Evolutionary conservation across 2,888 invertebrate species (phyloP).

Genomic region (Balanococcus diminutus): DNA sequence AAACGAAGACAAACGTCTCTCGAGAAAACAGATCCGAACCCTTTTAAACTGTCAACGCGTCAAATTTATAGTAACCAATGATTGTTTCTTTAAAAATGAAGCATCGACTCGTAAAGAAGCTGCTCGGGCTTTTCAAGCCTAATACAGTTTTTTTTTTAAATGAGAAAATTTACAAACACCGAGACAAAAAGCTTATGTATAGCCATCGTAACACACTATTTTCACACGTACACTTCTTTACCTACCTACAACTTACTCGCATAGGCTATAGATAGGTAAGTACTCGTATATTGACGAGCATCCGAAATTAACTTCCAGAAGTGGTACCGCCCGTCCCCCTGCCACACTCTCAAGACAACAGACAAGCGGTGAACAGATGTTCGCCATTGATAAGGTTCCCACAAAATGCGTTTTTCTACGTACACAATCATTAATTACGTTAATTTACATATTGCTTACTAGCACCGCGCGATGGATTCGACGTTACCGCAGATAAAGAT

Average conservation of each 20-base stretch:
- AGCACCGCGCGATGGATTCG: not conserved
- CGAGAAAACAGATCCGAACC: not conserved
- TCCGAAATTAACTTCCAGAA: not conserved
- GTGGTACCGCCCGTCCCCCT: not conserved
- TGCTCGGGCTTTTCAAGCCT: not conserved
- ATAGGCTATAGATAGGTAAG: too few species aligned
- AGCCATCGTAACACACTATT: not conserved
- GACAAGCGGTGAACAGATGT: not conserved
- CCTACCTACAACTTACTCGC: not conserved
- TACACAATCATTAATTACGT: not conserved
- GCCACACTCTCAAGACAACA: not conserved
- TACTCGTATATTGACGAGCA: not conserved
- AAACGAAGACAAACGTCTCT: not conserved
- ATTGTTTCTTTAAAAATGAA: slow-evolving; percentile 2
- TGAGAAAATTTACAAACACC: not conserved
- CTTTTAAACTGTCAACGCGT: not conserved
- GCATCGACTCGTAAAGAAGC: not conserved
- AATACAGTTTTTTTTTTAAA: not conserved
- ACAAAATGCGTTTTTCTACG: not conserved
- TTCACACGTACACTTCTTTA: not conserved
- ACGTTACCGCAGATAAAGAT: not conserved
- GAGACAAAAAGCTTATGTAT: not conserved
- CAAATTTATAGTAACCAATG: slow-evolving; percentile 5
- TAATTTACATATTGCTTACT: not conserved
- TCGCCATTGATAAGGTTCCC: not conserved